Conservation (phyloP, 2,113 vertebrate genomes). For the Anthoscopus minutus region DNA sequence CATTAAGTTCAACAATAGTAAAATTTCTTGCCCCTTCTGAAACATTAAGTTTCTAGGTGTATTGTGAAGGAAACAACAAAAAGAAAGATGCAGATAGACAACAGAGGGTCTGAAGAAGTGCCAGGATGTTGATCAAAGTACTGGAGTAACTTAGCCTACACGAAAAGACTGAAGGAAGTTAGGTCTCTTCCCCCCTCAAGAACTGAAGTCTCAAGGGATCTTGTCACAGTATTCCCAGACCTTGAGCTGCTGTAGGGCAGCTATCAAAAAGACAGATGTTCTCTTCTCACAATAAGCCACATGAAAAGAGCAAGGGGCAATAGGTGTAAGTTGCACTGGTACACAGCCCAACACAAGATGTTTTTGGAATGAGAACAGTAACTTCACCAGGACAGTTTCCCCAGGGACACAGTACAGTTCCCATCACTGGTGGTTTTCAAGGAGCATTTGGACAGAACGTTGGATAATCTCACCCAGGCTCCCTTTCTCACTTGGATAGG, state of each 20-base stretch:
- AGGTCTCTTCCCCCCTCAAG: not conserved
- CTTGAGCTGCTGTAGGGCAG: not conserved
- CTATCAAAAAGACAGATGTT: not conserved
- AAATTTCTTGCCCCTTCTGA: not conserved
- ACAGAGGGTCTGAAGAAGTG: not conserved
- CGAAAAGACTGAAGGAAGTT: not conserved
- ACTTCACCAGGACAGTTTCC: not conserved
- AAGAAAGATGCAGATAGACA: not conserved
- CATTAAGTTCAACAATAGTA: not conserved
- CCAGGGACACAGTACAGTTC: not conserved
- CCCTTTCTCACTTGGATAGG: not conserved
- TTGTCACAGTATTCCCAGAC: not conserved
- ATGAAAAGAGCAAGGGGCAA: not conserved
- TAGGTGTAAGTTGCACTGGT: accelerated
- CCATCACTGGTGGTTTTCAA: not conserved
- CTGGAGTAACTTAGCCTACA: accelerated
- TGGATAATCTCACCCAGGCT: not conserved
- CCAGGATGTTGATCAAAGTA: not conserved
- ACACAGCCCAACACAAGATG: not conserved
- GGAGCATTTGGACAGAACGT: not conserved
- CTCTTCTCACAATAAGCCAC: not conserved
- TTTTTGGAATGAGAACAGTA: not conserved
- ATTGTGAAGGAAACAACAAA: not conserved
- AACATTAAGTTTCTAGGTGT: not conserved
- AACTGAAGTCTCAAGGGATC: not conserved